A percentile compares a stretch with the other conserved stretches of the same genome.
These are phyloP conservation scores for Spongia lamella DNA, from an alignment of 37 sponge, comb jelly and placozoan species.

Conservation along the genomic window DNA sequence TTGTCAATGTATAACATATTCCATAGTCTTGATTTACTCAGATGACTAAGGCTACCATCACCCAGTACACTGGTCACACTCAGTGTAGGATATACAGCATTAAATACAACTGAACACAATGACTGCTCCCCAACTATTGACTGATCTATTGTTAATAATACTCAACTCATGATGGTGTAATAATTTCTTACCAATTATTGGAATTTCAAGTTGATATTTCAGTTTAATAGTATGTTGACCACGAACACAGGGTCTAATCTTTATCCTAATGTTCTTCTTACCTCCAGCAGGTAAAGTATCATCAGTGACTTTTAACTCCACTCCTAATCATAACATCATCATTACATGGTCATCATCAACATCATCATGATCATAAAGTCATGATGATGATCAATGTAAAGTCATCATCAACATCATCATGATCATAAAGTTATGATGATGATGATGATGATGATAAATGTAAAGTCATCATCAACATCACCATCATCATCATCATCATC, in stretches of 20 bases:
- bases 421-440: too few species aligned
- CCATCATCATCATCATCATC: too few species aligned
- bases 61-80: slow-evolving; percentile 63
- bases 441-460: too few species aligned
- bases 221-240: slow-evolving; percentile 3
- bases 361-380: too few species aligned
- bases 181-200: background rate
- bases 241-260: slow-evolving; percentile 43
- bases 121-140: background rate
- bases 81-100: slow-evolving; percentile 77
- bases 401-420: too few species aligned
- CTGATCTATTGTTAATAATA: background rate
- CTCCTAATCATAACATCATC: slow-evolving; percentile 9
- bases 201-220: slow-evolving; percentile 39
- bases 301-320: slow-evolving; percentile 46
- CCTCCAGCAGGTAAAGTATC: slow-evolving; percentile 49
- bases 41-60: slow-evolving; percentile 26
- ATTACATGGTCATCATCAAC: too few species aligned
- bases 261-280: slow-evolving; percentile 20
- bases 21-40: slow-evolving; percentile 84
- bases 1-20: slow-evolving; percentile 77
- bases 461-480: too few species aligned
- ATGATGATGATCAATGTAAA: too few species aligned
- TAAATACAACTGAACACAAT: slow-evolving; percentile 45
- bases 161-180: background rate